Base-by-base conservation (phyloP, 2,888 invertebrate genomes). In the Drosophila rubida region DNA sequence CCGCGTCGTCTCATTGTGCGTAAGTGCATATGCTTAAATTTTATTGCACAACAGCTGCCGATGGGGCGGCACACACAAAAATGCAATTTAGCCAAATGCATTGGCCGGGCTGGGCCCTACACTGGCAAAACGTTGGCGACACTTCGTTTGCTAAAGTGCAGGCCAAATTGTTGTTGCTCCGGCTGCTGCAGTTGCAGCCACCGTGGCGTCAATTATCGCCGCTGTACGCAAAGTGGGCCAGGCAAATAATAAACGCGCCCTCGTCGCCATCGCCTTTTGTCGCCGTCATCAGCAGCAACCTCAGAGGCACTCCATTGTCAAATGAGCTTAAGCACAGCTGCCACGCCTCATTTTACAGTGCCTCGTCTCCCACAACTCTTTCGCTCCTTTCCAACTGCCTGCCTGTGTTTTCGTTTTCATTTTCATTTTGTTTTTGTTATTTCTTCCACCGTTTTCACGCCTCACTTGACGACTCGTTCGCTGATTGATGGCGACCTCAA, bases 141-240 rank as follows among this genome's bases (percentile, higher is more conserved):
- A 41, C 54, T 54, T 42, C 58, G 74, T 80, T 85, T 75, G 70
- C 65, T 83, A 78, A 81, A 81, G 81, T 86, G 81, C 80, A 86
- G 75, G 39, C 71, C 69, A 72, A 80, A 81, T 86, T 37, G 35
- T 13, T 61, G 65, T 4, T 23, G 60, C n/a, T 68, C 57, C 23
- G 45, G 67, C 35, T 62, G 75, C 37, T 61, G 75, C 69, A 62
- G 85, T 79, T 76, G 82, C 84, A 84, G 87, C 84, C 87, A 84
- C 82, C 87, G 84, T 84, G 87, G 81, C 87, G 80, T 87, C 82
- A 87, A 82, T 82, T 82, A 82, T 82, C 82, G 87, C 76, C 74
- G 82, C 69, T 66, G 75, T 77, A 71, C 75, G 78, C 69, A 83
- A 84, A 84, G 83, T 84, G 84, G 84, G 84, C 78, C 84, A 84